phyloP scores from a whole-genome alignment of 1,140 invertebrate species.

The Brachionus manjavacas region DNA sequence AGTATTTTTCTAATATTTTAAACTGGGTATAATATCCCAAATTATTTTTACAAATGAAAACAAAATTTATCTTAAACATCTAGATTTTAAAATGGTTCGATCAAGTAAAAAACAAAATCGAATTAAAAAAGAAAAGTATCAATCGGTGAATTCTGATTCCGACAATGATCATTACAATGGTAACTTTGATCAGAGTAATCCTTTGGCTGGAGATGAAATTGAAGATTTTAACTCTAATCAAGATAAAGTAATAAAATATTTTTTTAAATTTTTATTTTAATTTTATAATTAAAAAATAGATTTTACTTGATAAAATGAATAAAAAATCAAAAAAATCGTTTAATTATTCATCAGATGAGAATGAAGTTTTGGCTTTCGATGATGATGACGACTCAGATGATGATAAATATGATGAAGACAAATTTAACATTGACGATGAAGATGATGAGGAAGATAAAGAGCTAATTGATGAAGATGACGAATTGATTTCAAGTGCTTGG shows the following conservation, averaged over 20 bases:
- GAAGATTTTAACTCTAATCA: constrained; percentile 42
- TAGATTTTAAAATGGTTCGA: constrained; percentile 26
- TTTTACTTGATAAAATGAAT: constrained; percentile 42
- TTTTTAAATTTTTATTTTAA: neutral
- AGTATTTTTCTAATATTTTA: neutral
- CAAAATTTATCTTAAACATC: too few relatives aligned
- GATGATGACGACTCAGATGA: constrained; percentile 47
- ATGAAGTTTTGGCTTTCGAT: constrained; percentile 47
- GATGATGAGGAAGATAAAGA: constrained; percentile 42
- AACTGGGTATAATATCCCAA: neutral
- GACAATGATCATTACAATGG: constrained; percentile 22
- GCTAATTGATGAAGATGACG: constrained; percentile 42
- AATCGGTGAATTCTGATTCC: constrained; percentile 11
- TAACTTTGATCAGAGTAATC: constrained; percentile 17
- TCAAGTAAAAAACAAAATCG: constrained; percentile 1
- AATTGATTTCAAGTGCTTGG: constrained; percentile 64
- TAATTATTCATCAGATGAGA: constrained; percentile 47
- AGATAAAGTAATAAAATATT: constrained; percentile 35
- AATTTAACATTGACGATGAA: constrained; percentile 46
- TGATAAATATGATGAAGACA: constrained; percentile 43
- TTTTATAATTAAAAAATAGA: neutral
- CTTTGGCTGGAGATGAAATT: constrained; percentile 40
- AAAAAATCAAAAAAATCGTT: constrained; percentile 39
- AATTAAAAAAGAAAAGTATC: constrained; percentile 34
- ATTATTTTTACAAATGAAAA: too few relatives aligned